Percentiles rank a stretch among this genome's conserved stretches.
phyloP scores from a whole-genome alignment of 2,797 vertebrate species.

The Spinus pinus region DNA sequence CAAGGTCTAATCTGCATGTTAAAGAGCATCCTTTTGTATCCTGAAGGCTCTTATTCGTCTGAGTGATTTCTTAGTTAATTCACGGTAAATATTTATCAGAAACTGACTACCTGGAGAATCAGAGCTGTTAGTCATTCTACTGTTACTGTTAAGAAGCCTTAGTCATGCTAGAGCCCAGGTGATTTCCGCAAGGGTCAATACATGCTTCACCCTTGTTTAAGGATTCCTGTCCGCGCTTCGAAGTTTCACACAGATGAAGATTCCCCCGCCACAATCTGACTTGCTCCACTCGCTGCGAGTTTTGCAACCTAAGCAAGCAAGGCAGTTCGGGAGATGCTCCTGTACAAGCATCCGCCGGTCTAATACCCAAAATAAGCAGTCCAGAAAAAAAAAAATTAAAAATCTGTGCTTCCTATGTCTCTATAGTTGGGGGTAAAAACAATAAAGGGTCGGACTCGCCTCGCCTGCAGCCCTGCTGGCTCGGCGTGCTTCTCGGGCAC shows the following conservation, averaged over 20 bases:
- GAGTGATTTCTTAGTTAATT: background rate
- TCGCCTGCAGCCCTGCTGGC: background rate
- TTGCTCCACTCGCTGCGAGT: constrained; percentile 3
- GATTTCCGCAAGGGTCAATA: background rate
- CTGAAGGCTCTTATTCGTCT: background rate
- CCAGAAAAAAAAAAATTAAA: background rate
- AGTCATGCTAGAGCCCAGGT: constrained; percentile 32
- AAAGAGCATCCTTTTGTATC: background rate
- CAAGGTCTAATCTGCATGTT: background rate
- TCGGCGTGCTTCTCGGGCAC: background rate
- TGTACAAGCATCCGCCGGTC: background rate
- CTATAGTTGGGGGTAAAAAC: background rate
- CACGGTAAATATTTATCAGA: constrained; percentile 28
- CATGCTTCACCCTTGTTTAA: background rate
- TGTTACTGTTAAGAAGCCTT: constrained; percentile 21
- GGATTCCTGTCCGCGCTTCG: background rate
- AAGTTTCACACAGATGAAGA: constrained; percentile 13
- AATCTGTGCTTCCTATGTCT: background rate
- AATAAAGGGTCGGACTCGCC: background rate
- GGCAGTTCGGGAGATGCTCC: background rate
- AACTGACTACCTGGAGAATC: background rate
- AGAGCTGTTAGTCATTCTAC: background rate
- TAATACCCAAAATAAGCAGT: background rate
- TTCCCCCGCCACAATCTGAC: background rate
- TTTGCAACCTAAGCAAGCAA: constrained; percentile 36